Evolutionary conservation across 2,113 vertebrate genomes (phyloP), one percentile per base, ranked within the genome.

Genomic region (Meriones unguiculatus): DNA sequence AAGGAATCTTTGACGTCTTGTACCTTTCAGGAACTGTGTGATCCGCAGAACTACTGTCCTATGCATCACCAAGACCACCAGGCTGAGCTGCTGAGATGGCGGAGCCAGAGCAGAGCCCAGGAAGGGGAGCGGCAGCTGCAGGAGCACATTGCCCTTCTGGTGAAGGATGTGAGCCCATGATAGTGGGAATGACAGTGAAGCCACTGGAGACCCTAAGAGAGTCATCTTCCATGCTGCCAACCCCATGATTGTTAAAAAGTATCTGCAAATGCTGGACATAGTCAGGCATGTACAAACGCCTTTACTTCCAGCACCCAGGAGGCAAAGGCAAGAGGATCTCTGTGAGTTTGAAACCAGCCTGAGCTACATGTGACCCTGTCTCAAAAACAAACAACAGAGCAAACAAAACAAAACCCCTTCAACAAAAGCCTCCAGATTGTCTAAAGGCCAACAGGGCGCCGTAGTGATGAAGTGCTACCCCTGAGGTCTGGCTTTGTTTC

Each of bases 41-140:
- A 99, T 54, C 98, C 99, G 4, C 98, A 98, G 88, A 95, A 89
- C 81, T 99, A 99, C 91, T 98, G 98, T 82, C 97, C 98, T 64
- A 98, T 99, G 98, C 94, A 98, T 80, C 98, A 98, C 41, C 94
- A 97, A 84, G 98, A 98, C 97, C 99, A 99, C 98, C 97, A 97
- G 93, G 98, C 97, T 93, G 98, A 98, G 97, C 98, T 99, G 97
- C 97, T 98, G 97, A 97, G 84, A 80, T 98, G 96, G 84, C 92
- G 91, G 41, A 97, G 94, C 76, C 98, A 97, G 82, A 97, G 91
- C 96, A 98, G 98, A 87, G 92, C 89, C 1, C 97, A 96, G 93
- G 97, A 98, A 91, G 97, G 91, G 57, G 97, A 97, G 25, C 89
- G 92, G 84, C 98, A 97, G 67, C 96, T 98, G 7, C 91, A 52